Evolutionary conservation across 2,888 invertebrate species (phyloP).

Genomic region (Lasioglossum leucozonium): DNA sequence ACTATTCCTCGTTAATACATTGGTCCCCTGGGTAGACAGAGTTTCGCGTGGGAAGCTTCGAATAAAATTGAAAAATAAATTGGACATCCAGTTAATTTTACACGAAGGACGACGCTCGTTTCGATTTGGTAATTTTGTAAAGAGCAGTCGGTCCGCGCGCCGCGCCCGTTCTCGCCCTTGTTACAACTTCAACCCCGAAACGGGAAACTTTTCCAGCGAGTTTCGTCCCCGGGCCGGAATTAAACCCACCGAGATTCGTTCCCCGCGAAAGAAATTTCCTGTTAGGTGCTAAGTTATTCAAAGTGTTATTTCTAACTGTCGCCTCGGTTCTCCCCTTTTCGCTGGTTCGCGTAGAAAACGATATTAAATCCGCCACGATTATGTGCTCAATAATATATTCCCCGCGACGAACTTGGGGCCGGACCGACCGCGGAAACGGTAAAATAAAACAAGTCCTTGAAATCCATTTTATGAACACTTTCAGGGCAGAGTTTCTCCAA

Average conservation of each 20-base stretch:
- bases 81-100: conserved; percentile 9
- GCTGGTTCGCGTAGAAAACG: no score
- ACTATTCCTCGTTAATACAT: background rate
- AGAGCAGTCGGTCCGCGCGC: background rate
- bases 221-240: background rate
- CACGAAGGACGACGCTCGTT: background rate
- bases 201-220: conserved; percentile 26
- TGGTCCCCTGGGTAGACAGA: background rate
- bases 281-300: conserved; percentile 19
- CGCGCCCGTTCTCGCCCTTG: conserved; percentile 1
- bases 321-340: background rate
- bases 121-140: conserved; percentile 26
- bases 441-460: background rate
- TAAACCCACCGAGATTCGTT: conserved; percentile 18
- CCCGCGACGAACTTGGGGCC: background rate
- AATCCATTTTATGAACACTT: background rate
- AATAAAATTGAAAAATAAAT: conserved; percentile 26
- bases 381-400: background rate
- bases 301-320: conserved; percentile 11
- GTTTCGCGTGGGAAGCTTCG: background rate
- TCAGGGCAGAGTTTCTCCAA: background rate
- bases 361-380: conserved; percentile 14
- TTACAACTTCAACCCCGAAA: background rate
- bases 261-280: conserved; percentile 31
- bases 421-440: background rate